Evolutionary conservation across 2,113 vertebrate species (phyloP), one percentile per base, ranked within the genome.

Genomic region (Lycaon pictus): DNA sequence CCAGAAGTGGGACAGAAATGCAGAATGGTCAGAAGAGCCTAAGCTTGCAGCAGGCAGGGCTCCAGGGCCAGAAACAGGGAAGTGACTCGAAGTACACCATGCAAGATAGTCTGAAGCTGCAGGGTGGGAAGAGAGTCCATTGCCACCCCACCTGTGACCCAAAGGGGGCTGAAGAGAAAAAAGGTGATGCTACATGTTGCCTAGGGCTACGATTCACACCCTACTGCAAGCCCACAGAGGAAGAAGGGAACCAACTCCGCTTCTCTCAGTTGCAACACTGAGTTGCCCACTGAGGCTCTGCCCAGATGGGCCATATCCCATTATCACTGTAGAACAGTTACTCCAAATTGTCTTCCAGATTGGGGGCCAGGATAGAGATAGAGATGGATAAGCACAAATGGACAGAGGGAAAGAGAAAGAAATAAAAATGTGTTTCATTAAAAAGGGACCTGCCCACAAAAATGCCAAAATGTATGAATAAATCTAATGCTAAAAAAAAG

Each of bases 291-390:
- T 15, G 11, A 62, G 12, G 22, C 20, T 53, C 5, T 1, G 15
- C 29, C 32, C 0, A 6, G 63, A 17, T 7, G 1, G 1, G 11
- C 69, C 11, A 27, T 4, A 15, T 29, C 65, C 76, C 27, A 9
- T 1, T 0, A 4, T 15, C 2, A 0, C 56, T 3, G 0, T 5
- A 51, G 35, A 83, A 16, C 32, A 48, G 55, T 0, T n/a, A 3
- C 82, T 85, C 37, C 23, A 0, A 25, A 58, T 0, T 23, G 27
- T 25, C 81, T 37, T 76, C 53, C 80, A 17, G 23, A 12, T 0
- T 5, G 35, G 37, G 76, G 55, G 11, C 23, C 35, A n/a, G 53
- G 25, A 83, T 29, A 29, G 11, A 87, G 84, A 53, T 48, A 48
- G 55, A 79, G 27, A 82, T 37, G 48, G 29, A 7, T n/a, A 58